Evolutionary conservation across 2,797 vertebrate species (phyloP).

Genomic region (Danionella dracula): DNA sequence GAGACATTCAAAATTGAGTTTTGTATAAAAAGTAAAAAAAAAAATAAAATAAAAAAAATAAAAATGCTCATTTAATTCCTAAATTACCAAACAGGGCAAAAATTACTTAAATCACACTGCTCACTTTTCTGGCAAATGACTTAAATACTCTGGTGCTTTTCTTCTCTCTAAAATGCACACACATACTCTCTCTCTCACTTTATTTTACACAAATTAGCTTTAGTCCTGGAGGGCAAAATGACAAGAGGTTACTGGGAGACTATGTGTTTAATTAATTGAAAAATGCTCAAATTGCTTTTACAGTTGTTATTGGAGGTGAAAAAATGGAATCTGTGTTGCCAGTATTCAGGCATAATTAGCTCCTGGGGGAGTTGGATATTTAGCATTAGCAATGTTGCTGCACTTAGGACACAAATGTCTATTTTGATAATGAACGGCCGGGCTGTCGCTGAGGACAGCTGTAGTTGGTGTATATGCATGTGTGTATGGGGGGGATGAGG

Average conservation of each 20-base stretch:
- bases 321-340: constrained; percentile 96
- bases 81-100: no score
- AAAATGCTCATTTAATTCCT: no score
- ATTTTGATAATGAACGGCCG: constrained; percentile 97
- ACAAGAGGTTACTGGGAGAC: constrained; percentile 98
- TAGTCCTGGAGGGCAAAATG: constrained; percentile 99
- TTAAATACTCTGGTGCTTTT: constrained; percentile 49
- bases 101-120: no score
- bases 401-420: constrained; percentile 99
- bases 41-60: no score
- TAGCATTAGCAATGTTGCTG: constrained; percentile 99
- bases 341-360: constrained; percentile 98
- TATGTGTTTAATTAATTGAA: constrained; percentile 99
- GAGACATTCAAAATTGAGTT: no score
- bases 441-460: constrained; percentile 92
- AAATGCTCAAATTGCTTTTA: constrained; percentile 99
- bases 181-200: constrained; percentile 66
- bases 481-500: constrained; percentile 69
- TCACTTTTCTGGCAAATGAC: constrained; percentile 54
- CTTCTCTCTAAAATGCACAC: constrained; percentile 44
- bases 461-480: constrained; percentile 75
- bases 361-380: constrained; percentile 99
- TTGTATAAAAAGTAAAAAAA: no score
- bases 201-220: constrained; percentile 97
- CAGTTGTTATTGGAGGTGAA: constrained; percentile 91